Base-by-base conservation (phyloP, 2,113 vertebrate genomes). In the Gorsachius goisagi region DNA sequence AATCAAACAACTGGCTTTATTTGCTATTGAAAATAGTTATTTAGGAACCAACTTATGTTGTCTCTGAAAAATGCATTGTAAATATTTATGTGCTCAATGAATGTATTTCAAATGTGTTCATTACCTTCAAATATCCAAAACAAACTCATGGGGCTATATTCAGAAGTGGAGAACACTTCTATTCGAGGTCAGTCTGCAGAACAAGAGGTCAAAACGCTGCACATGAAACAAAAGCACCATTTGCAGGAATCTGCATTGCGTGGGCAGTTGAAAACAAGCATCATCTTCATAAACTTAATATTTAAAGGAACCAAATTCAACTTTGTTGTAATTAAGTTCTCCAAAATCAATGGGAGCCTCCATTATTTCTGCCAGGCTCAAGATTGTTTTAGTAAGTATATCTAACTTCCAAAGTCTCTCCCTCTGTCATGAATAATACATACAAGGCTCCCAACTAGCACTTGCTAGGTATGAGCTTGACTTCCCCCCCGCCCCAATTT, bases 401-500 rank as follows among this genome's bases (percentile, higher is more conserved):
- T 55, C 19, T 74, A 90, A 77, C 71, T 53, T 78, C 14, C 39
- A 67, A 67, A 84, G 75, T n/a, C 26, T 71, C 60, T 78, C 30
- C 8, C 20, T 80, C n/a, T 47, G 6, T 69, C 52, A 39, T 35
- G 23, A 85, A 52, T 49, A 56, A 73, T 33, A 80, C 4, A 71
- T 28, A 45, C 24, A 78, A 81, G 15, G 19, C 9, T 89, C 24
- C 22, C 35, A 78, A 50, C 3, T 39, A 86, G 53, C 11, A 83
- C 5, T 53, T 62, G 53, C 15, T 89, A 72, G 28, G 22, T 52
- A 62, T 8, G 3, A 81, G 9, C 9, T 84, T 84, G 30, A 8
- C 23, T 12, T 12, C 49, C 0, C 1, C 3, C 3, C 4, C 8
- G 8, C 63, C 3, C 4, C 8, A 8, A 63, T 69, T 62, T 52